Percentiles rank a stretch among this genome's conserved stretches.
These are phyloP conservation scores for Drosophila mimetica DNA, from an alignment of 2,888 invertebrate species.

Conservation along the genomic window DNA sequence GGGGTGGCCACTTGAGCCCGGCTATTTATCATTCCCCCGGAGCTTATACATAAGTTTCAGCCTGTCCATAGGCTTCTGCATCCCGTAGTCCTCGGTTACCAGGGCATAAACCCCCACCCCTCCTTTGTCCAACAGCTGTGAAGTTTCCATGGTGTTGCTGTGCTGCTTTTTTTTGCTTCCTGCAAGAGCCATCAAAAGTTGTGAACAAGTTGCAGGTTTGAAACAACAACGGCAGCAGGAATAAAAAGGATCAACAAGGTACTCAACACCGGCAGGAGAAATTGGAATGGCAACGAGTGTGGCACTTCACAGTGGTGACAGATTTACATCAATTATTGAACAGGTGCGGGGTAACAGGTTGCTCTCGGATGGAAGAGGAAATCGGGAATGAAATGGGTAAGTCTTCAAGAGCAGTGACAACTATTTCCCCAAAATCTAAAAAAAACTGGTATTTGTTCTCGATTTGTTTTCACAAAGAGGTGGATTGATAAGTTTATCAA, in stretches of 20 bases:
- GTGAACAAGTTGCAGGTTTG: conserved; percentile 58
- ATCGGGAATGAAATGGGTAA: not conserved
- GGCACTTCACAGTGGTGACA: conserved; percentile 66
- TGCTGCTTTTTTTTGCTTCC: conserved; percentile 7
- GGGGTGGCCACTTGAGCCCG: conserved; percentile 43
- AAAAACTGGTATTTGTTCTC: not conserved
- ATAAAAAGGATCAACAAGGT: conserved; percentile 61
- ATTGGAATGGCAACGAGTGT: conserved; percentile 53
- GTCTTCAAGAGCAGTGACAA: not conserved
- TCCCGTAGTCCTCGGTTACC: conserved; percentile 21
- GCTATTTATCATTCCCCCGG: conserved; percentile 69
- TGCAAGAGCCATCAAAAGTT: conserved; percentile 54
- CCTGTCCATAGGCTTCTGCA: conserved; percentile 46
- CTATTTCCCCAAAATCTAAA: not conserved
- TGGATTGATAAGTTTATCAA: not conserved
- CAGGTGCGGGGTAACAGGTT: conserved; percentile 64
- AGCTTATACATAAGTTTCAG: conserved; percentile 50
- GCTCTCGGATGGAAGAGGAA: not conserved
- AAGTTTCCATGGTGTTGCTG: conserved; percentile 45
- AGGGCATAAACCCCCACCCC: not conserved
- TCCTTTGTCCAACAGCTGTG: conserved; percentile 43
- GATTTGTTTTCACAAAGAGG: not conserved
- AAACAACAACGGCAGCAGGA: conserved; percentile 35
- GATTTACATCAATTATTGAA: conserved; percentile 75
- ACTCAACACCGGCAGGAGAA: conserved; percentile 45